Conservation (phyloP, 2,888 invertebrate species). For the Nysson spinosus region DNA sequence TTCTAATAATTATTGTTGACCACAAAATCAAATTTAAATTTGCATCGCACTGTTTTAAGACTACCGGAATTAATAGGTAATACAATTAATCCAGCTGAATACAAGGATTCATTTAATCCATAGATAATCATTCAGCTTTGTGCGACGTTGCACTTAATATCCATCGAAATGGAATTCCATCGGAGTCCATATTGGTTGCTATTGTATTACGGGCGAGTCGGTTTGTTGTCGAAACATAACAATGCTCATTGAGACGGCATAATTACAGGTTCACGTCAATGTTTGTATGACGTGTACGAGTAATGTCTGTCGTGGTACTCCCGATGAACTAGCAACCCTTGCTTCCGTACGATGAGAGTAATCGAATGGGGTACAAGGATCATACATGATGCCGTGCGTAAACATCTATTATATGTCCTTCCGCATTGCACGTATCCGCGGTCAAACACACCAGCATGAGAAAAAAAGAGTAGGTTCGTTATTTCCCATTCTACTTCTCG, state of each 20-base stretch:
- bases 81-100: no score
- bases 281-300: conserved; percentile 28
- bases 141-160: no score
- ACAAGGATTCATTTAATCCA: no score
- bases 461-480: conserved; percentile 22
- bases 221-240: conserved; percentile 46
- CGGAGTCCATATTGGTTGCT: conserved; percentile 1
- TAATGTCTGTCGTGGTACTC: conserved; percentile 18
- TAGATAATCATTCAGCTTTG: no score
- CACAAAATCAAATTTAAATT: no score
- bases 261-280: conserved; percentile 54
- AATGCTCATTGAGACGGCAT: conserved; percentile 54
- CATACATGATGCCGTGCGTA: conserved; percentile 53
- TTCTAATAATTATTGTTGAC: no score
- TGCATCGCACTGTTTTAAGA: no score
- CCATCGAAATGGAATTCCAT: background rate
- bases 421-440: conserved; percentile 23
- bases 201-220: background rate
- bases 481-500: conserved; percentile 14
- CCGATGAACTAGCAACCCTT: conserved; percentile 21
- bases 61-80: no score
- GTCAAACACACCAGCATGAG: no score
- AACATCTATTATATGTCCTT: conserved; percentile 56
- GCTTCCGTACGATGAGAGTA: conserved; percentile 28
- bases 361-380: conserved; percentile 45